Conservation (phyloP, 2,113 vertebrate genomes). For the Amphilophus citrinellus region DNA sequence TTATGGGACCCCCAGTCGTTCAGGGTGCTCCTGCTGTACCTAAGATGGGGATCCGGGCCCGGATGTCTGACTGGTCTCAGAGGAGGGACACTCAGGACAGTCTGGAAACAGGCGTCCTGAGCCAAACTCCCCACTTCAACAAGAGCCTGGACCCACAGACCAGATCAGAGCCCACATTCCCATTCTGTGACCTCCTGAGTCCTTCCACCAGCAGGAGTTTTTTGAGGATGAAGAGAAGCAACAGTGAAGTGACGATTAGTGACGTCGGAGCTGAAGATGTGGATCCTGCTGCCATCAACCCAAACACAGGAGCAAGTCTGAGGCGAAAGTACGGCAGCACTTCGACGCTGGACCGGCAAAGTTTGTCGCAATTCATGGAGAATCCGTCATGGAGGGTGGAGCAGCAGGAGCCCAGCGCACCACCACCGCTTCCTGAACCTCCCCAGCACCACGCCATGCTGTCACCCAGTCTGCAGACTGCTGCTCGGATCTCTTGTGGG, state of each 20-base stretch:
- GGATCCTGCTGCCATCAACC: slow-evolving; percentile 1
- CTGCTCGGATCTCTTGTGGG: neutral
- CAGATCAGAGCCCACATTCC: neutral
- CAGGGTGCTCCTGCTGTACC: slow-evolving; percentile 10
- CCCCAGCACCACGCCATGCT: neutral
- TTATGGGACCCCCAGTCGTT: slow-evolving; percentile 3
- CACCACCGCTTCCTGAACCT: neutral
- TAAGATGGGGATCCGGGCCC: slow-evolving; percentile 17
- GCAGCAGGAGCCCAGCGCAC: neutral
- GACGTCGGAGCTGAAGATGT: neutral
- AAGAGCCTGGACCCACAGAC: neutral
- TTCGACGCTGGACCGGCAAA: neutral
- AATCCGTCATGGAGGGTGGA: neutral
- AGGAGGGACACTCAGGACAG: neutral
- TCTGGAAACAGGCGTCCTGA: neutral
- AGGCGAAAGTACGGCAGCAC: neutral
- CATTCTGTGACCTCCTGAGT: neutral
- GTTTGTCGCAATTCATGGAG: neutral
- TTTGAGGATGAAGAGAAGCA: slow-evolving; percentile 1
- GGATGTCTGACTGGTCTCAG: neutral
- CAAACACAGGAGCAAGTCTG: neutral
- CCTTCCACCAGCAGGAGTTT: slow-evolving; percentile 4
- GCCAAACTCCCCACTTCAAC: neutral
- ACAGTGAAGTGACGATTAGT: neutral
- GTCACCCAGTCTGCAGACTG: neutral